Conservation (phyloP, 2,888 invertebrate species). For the Stenodera caucasica region DNA sequence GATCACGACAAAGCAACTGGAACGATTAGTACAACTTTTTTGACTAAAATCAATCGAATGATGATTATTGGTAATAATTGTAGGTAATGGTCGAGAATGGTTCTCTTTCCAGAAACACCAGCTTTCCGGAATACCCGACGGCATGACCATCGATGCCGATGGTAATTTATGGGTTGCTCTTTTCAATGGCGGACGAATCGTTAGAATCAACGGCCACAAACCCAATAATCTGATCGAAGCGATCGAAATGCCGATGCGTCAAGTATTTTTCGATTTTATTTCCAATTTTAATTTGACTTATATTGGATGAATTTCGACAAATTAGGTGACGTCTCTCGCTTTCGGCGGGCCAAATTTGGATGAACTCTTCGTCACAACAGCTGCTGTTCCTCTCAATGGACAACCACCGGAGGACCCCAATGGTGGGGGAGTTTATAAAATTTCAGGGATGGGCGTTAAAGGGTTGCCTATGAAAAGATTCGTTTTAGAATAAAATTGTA, state of each 20-base stretch:
- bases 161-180: conserved; percentile 77
- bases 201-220: conserved; percentile 59
- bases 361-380: conserved; percentile 68
- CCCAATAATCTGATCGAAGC: conserved; percentile 61
- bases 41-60: neutral
- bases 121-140: conserved; percentile 64
- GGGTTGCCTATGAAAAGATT: conserved; percentile 46
- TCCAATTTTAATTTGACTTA: neutral
- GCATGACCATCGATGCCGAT: conserved; percentile 76
- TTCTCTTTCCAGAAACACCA: conserved; percentile 59
- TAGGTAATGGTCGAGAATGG: conserved; percentile 63
- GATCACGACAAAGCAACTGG: conserved; percentile 64
- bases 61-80: conserved; percentile 33
- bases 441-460: conserved; percentile 60
- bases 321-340: conserved; percentile 63
- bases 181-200: conserved; percentile 65
- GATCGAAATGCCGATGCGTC: conserved; percentile 66
- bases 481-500: conserved; percentile 12
- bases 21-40: conserved; percentile 44
- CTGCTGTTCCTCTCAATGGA: conserved; percentile 56
- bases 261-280: conserved; percentile 50
- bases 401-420: conserved; percentile 46
- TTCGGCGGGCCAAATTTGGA: conserved; percentile 69
- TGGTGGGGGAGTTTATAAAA: conserved; percentile 60
- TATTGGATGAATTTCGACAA: conserved; percentile 9